Evolutionary conservation across 2,113 vertebrate species (phyloP), one percentile per base, ranked within the genome.

Genomic region (Leiothrix lutea): DNA sequence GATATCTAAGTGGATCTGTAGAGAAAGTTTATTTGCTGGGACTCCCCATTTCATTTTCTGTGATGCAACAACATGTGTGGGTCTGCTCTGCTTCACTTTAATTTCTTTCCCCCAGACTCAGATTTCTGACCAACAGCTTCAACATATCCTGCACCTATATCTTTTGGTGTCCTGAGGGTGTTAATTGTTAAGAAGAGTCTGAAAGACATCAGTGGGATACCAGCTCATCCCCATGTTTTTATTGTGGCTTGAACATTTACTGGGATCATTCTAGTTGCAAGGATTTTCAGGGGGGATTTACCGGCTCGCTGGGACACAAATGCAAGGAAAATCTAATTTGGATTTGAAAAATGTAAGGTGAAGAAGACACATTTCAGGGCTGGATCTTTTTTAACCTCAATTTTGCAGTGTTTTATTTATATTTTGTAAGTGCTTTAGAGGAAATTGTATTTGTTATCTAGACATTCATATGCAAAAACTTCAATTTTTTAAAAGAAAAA

Each of bases 21-120:
- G 16, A 5, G 28, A 29, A 81, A 56, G 5, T 31, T 79, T 36
- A 33, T 79, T 42, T 83, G 29, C 28, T 71, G 42, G 10, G 16
- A 13, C 24, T 83, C 29, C 8, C 29, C 2, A 1, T 6, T n/a
- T 75, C 9, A 29, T 40, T 54, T 57, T 18, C 24, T 77, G 2
- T 31, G 35, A 36, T 1, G 1, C 17, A 64, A 26, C 5, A 12
- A 11, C 9, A 56, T 1, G 0, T 17, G 6, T 17, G n/a, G 5
- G 8, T 86, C 35, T 60, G 15, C n/a, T 16, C 14, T 61, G 62
- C 45, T 48, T 87, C 48, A 36, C 6, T 73, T 84, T 86, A 62
- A 35, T 24, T 15, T 8, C 60, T 61, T 31, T 2, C 1, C 3
- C 4, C 2, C 8, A 14, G 11, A 45, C 6, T 60, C 45, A 47